These are phyloP conservation scores for Neocloeon triangulifer DNA, from an alignment of 1,140 invertebrate genomes.

Conservation along the genomic window DNA sequence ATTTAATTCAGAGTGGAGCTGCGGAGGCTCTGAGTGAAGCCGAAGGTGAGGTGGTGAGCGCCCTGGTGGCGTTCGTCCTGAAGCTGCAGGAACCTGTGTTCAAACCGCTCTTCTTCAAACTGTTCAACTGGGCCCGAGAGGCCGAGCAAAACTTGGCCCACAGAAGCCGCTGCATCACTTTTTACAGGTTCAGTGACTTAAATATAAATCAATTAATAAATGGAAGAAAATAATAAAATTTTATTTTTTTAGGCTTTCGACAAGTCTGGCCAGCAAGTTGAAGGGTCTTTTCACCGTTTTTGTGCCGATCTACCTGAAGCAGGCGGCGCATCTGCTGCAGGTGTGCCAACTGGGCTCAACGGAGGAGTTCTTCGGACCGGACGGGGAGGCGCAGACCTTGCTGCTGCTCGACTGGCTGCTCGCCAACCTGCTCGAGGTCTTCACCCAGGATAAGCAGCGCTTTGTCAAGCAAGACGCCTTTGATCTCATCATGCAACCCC, in stretches of 20 bases:
- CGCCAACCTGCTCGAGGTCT: slow-evolving; percentile 49
- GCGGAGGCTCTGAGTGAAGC: slow-evolving; percentile 22
- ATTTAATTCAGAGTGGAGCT: no score
- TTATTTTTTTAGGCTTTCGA: slow-evolving; percentile 34
- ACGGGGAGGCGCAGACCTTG: slow-evolving; percentile 22
- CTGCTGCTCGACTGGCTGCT: slow-evolving; percentile 42
- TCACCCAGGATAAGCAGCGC: no score
- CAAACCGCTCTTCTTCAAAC: slow-evolving; percentile 61
- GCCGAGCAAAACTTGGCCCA: slow-evolving; percentile 23
- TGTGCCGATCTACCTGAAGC: slow-evolving; percentile 60
- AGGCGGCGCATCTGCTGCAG: slow-evolving; percentile 45
- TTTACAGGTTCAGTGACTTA: slow-evolving; percentile 35
- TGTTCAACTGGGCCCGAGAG: slow-evolving; percentile 84
- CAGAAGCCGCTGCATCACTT: slow-evolving; percentile 42
- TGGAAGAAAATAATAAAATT: neutral
- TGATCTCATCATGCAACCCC: slow-evolving; percentile 53
- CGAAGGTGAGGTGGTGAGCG: slow-evolving; percentile 48
- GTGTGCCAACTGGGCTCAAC: slow-evolving; percentile 16
- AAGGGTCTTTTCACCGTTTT: slow-evolving; percentile 78
- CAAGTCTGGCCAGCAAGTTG: slow-evolving; percentile 54
- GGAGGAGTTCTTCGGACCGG: no score
- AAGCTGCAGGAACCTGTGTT: slow-evolving; percentile 76
- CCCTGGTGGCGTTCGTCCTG: slow-evolving; percentile 51
- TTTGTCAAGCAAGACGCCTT: slow-evolving; percentile 71
- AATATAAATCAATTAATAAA: neutral